A percentile compares a stretch with the other conserved stretches of the same genome.
Evolutionary conservation across 2,797 vertebrate species (phyloP).

Genomic region (Hoplostethus atlanticus): DNA sequence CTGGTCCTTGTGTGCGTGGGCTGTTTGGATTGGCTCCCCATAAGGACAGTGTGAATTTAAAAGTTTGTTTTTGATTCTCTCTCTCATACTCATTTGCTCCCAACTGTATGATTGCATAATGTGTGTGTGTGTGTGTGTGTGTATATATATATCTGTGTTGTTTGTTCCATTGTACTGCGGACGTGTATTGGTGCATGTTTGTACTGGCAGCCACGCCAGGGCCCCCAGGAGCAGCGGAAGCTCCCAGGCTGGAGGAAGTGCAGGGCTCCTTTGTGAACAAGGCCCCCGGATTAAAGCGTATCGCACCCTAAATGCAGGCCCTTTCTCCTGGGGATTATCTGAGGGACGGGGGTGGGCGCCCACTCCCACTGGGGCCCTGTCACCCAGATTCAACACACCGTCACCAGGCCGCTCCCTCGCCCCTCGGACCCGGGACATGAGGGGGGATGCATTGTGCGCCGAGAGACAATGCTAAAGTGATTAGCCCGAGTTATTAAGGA

Average conservation of each 20-base stretch:
- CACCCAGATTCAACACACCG: slow-evolving; percentile 83
- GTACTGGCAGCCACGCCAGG: slow-evolving; percentile 64
- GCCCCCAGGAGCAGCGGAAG: slow-evolving; percentile 78
- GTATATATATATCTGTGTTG: slow-evolving; percentile 41
- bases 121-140: slow-evolving; percentile 8
- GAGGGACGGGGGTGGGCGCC: slow-evolving; percentile 58
- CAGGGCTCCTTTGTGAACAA: slow-evolving; percentile 77
- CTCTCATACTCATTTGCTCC: slow-evolving; percentile 18
- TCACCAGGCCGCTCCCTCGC: slow-evolving; percentile 54
- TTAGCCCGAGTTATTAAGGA: slow-evolving; percentile 74
- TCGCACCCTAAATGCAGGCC: slow-evolving; percentile 79
- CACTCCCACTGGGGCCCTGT: slow-evolving; percentile 76
- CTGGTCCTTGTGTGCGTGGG: slow-evolving; percentile 41
- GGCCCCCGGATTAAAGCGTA: slow-evolving; percentile 81
- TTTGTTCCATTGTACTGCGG: slow-evolving; percentile 54
- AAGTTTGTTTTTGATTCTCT: slow-evolving; percentile 48
- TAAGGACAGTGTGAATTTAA: slow-evolving; percentile 55
- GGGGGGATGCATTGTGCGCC: slow-evolving; percentile 56
- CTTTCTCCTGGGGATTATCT: slow-evolving; percentile 85
- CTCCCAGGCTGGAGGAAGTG: slow-evolving; percentile 81
- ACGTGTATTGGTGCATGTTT: slow-evolving; percentile 69
- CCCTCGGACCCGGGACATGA: slow-evolving; percentile 56
- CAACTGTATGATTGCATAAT: not conserved
- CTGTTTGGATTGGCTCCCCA: slow-evolving; percentile 65
- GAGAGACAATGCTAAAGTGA: slow-evolving; percentile 75